Evolutionary conservation across 2,888 invertebrate genomes (phyloP), one percentile per base, ranked within the genome.

Genomic region (Helleia helle): DNA sequence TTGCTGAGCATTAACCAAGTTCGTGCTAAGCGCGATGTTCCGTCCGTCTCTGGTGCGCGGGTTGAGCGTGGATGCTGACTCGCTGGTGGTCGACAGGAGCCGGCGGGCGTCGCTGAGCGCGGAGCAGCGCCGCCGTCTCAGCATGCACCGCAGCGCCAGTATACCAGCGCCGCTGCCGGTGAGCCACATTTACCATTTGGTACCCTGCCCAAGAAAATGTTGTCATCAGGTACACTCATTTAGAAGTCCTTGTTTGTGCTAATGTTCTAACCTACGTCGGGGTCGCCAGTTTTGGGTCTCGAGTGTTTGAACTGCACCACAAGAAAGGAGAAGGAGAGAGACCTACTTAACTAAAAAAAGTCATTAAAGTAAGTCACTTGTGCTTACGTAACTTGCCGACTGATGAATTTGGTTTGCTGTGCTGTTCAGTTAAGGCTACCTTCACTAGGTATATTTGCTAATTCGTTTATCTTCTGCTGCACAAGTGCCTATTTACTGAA

Each of bases 161-260:
- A 73, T 75, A 54, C 74, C 79, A 1, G 48, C 67, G 24, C 71
- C 79, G 54, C 64, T 77, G 40, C 79, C 83, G 79, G 85, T 86
- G 83, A 84, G 85, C 80, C 77, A 86, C 79, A 84, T 86, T 77
- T 85, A 81, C 85, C 85, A 84, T 75, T 71, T 75, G 79, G 83
- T 84, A 65, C 74, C 72, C 74, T 85, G 85, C 74, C 85, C 85
- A 56, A 76, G 81, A 74, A 71, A 77, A 59, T 85, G 85, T 79
- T 85, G 85, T 68, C 59, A 68, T 54, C 81, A 85, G 85, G 85
- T 85, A 84, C 61, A 47, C 25, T 38, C 45, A 44, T 46, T 50
- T 50, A 42, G 42, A 44, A 30, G 41, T 49, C 44, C 47, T 42
- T 45, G 36, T 44, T 38, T 17, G 41, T 41, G 40, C 37, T 26